These are phyloP conservation scores for Taxidea taxus DNA, from an alignment of 2,113 vertebrate species.

Conservation along the genomic window DNA sequence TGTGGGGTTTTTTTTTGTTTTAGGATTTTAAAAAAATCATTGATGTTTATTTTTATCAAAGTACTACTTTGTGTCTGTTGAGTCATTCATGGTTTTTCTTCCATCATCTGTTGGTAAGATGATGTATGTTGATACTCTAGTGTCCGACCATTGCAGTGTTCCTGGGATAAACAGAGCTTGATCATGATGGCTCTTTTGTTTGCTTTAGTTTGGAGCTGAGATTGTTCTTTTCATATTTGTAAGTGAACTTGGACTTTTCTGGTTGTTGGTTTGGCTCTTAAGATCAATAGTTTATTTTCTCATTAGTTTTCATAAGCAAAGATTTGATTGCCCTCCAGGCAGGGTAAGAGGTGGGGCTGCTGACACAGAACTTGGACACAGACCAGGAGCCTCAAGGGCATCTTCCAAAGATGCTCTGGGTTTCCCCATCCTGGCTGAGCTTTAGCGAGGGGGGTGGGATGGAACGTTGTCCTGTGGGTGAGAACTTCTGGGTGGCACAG, in stretches of 20 bases:
- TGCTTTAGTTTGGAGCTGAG: background rate
- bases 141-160: background rate
- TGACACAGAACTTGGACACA: fast-evolving
- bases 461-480: background rate
- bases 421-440: background rate
- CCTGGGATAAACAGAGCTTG: background rate
- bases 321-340: background rate
- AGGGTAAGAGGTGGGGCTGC: too few relatives aligned
- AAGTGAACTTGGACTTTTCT: background rate
- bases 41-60: background rate
- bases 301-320: background rate
- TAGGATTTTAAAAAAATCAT: background rate
- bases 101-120: background rate
- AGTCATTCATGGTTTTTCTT: background rate
- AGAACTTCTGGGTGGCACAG: background rate
- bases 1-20: background rate
- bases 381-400: fast-evolving
- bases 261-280: background rate
- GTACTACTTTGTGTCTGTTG: background rate
- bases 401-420: background rate
- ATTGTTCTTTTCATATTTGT: background rate
- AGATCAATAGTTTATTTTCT: background rate
- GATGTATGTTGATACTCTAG: background rate
- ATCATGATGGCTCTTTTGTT: background rate
- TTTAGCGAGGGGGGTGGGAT: fast-evolving